phyloP scores from a whole-genome alignment of 2,888 invertebrate species.

The Phyllotreta striolata region DNA sequence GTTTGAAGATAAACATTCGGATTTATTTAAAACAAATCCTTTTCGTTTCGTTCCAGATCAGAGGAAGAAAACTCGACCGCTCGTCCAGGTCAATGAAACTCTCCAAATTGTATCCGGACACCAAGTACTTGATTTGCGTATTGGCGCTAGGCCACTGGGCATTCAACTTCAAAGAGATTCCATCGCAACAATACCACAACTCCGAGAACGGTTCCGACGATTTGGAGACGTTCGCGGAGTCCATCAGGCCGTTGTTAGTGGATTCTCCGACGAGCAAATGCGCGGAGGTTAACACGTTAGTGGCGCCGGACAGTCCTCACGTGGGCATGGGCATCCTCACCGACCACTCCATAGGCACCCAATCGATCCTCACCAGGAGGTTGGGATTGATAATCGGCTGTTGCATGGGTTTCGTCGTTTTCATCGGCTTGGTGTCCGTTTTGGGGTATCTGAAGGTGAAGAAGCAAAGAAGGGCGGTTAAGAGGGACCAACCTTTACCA shows the following conservation, averaged over 20 bases:
- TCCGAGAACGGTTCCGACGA: constrained; percentile 66
- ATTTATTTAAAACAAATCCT: not conserved
- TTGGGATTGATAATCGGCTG: constrained; percentile 87
- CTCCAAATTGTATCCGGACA: constrained; percentile 78
- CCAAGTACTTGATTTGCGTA: constrained; percentile 86
- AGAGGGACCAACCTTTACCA: constrained; percentile 74
- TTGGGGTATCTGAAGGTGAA: constrained; percentile 86
- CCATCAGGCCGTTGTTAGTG: constrained; percentile 66
- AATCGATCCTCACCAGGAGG: constrained; percentile 80
- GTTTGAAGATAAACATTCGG: constrained; percentile 10
- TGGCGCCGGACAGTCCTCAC: constrained; percentile 73
- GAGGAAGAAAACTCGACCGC: constrained; percentile 78
- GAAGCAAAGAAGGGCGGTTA: constrained; percentile 79
- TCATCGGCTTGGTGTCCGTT: constrained; percentile 83
- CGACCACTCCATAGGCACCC: constrained; percentile 64
- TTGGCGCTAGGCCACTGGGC: constrained; percentile 83
- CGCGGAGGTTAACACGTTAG: constrained; percentile 77
- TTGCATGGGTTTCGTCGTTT: constrained; percentile 86
- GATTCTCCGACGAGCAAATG: constrained; percentile 81
- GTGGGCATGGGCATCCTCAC: constrained; percentile 61
- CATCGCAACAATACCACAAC: constrained; percentile 47
- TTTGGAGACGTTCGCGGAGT: constrained; percentile 65
- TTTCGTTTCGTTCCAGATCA: constrained; percentile 66
- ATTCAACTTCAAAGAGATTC: constrained; percentile 50
- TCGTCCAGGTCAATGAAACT: constrained; percentile 78